Evolutionary conservation across 1,140 invertebrate genomes (phyloP), one percentile per base, ranked within the genome.

Genomic region (Spodoptera frugiperda): DNA sequence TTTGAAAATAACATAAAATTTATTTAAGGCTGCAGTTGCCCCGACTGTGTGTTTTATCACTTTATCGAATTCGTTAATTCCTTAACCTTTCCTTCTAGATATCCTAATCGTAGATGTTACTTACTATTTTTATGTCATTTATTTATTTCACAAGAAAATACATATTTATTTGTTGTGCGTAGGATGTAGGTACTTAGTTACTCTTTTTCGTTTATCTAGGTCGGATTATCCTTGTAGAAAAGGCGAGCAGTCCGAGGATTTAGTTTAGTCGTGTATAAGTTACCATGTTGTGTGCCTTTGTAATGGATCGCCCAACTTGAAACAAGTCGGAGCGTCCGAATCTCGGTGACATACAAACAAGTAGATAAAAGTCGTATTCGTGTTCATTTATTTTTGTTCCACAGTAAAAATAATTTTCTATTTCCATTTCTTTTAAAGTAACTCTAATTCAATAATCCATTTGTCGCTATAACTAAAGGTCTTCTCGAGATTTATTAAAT

Each of bases 191-290:
- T 46, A 63, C 9, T 44, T 44, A 44, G n/a, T 44, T 17, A 63
- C 14, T 39, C 33, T 46, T 63, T 63, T 63, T 63, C 59, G 59
- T 63, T 63, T 63, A 63, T 63, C 19, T 63, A 63, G 59, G 33
- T 44, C 59, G 33, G 59, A 63, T 63, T 19, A 63, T 63, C 59
- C 33, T 33, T 44, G 59, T 63, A 33, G 57, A 39, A 61, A 61
- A 61, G 57, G 30, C 21, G 57, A 63, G 44, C 17, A 44, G 17
- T 33, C 44, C n/a, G 59, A 19, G 17, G 33, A 63, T 44, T 44
- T 44, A 17, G 33, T 39, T n/a, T 63, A 19, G 33, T 44, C 33
- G 15, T 30, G 54, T 63, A 63, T 63, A 63, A 63, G 33, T 63
- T 63, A 44, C 15, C 3, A 44, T 10, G 33, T 12, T 44, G 33